These are phyloP conservation scores for Zaprionus africanus DNA, from an alignment of 1,140 invertebrate genomes.

Conservation along the genomic window DNA sequence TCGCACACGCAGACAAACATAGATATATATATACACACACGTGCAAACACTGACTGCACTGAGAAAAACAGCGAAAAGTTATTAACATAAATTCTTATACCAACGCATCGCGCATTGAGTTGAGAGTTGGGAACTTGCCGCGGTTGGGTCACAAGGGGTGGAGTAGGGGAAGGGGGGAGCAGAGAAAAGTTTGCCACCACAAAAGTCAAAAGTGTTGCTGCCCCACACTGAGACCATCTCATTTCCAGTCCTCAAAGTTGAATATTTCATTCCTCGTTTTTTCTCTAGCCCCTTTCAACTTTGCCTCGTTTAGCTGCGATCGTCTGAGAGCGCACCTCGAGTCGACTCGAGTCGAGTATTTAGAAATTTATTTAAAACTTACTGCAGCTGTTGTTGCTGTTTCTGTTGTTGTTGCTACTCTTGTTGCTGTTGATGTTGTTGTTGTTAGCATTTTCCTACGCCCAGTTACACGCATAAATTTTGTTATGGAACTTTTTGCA, in stretches of 20 bases:
- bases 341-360: constrained; percentile 63
- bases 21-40: constrained; percentile 32
- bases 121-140: constrained; percentile 50
- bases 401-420: constrained; percentile 35
- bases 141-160: not conserved
- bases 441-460: constrained; percentile 61
- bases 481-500: constrained; percentile 77
- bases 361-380: constrained; percentile 82
- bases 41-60: constrained; percentile 1
- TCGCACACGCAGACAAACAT: constrained; percentile 32
- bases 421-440: constrained; percentile 17
- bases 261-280: constrained; percentile 32
- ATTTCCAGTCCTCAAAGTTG: constrained; percentile 53
- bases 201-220: constrained; percentile 76
- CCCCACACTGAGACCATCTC: constrained; percentile 26
- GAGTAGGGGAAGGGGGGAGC: not conserved
- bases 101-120: constrained; percentile 49
- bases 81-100: constrained; percentile 78
- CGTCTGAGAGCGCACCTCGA: constrained; percentile 60
- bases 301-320: constrained; percentile 75
- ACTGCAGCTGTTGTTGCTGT: constrained; percentile 13
- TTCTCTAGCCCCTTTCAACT: constrained; percentile 65
- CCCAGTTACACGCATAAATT: constrained; percentile 81
- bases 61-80: constrained; percentile 59
- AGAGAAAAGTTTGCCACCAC: constrained; percentile 65